Base-by-base conservation (phyloP, 1,140 invertebrate genomes). In the Nasonia longicornis region DNA sequence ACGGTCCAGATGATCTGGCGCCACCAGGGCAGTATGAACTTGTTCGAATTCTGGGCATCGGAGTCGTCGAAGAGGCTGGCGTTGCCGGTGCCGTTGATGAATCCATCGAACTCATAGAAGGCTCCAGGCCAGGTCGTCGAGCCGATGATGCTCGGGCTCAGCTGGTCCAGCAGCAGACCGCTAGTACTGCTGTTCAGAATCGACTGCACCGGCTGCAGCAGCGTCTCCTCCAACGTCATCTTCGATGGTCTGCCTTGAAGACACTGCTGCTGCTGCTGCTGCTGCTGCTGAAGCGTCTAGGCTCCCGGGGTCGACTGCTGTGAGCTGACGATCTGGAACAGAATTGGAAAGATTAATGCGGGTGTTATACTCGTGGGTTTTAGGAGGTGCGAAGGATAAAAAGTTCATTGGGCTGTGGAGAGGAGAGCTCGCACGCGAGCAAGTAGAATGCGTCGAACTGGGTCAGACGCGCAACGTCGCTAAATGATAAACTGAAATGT, bases 21-120 rank as follows among this genome's bases (percentile, higher is more conserved):
- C 96, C 96, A 97, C 93, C 94, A 94, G 1, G 96, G 96, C 29
- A 97, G 87, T 81, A 95, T 94, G 86, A 96, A 97, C 82, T 89
- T 87, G 82, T 90, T 90, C 7, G 87, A 83, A 22, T 77, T 78
- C 76, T 72, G 72, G 1, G 69, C 73, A 10, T 82, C 76, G 35
- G 31, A 14, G 0, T 31, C 29, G 22, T 3, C 16, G 11, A n/a
- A 6, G 20, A 71, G 29, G 20, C 48, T 77, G n/a, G 67, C 14
- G 16, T 82, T 82, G 7, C 20, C 69, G 7, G 31, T 38, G 12
- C 11, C 16, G 76, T 48, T 70, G 16, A 11, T 70, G 16, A 11
- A 52, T 4, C 20, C 35, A 8, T 48, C 12, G 0, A 64, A 14
- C 29, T 72, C 38, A 69, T 71, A 77, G 29, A n/a, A 71, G 12